phyloP scores from a whole-genome alignment of 1,140 invertebrate genomes.

The Holcopasites calliopsidis region DNA sequence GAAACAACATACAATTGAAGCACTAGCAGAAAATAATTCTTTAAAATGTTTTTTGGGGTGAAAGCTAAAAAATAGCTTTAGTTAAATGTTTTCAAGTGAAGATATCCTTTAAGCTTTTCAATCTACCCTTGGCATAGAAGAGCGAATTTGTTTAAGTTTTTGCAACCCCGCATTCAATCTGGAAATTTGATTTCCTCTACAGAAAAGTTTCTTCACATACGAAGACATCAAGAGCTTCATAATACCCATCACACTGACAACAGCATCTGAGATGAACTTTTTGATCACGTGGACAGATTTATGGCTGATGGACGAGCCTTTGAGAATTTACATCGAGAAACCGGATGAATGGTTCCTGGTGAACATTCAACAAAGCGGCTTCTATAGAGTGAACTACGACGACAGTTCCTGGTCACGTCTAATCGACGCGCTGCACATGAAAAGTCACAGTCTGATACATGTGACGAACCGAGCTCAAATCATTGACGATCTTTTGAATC shows the following conservation, averaged over 20 bases:
- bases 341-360: conserved; percentile 80
- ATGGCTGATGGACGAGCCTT: conserved; percentile 68
- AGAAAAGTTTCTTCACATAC: conserved; percentile 15
- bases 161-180: too few species aligned
- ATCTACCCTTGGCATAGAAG: too few species aligned
- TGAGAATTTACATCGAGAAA: conserved; percentile 51
- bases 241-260: conserved; percentile 65
- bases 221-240: conserved; percentile 29
- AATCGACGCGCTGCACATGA: conserved; percentile 74
- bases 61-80: too few species aligned
- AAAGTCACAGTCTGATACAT: conserved; percentile 78
- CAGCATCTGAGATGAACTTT: conserved; percentile 26
- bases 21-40: too few species aligned
- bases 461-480: conserved; percentile 83
- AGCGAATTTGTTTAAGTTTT: too few species aligned
- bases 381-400: conserved; percentile 85
- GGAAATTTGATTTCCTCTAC: too few species aligned
- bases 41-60: too few species aligned
- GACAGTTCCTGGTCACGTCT: conserved; percentile 27
- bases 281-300: conserved; percentile 47
- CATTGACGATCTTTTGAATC: conserved; percentile 79
- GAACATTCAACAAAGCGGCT: conserved; percentile 83
- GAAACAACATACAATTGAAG: too few species aligned
- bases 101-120: too few species aligned
- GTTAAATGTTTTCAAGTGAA: too few species aligned